These are phyloP conservation scores for Semicossyphus pulcher DNA, from an alignment of 2,113 vertebrate genomes.

Conservation along the genomic window DNA sequence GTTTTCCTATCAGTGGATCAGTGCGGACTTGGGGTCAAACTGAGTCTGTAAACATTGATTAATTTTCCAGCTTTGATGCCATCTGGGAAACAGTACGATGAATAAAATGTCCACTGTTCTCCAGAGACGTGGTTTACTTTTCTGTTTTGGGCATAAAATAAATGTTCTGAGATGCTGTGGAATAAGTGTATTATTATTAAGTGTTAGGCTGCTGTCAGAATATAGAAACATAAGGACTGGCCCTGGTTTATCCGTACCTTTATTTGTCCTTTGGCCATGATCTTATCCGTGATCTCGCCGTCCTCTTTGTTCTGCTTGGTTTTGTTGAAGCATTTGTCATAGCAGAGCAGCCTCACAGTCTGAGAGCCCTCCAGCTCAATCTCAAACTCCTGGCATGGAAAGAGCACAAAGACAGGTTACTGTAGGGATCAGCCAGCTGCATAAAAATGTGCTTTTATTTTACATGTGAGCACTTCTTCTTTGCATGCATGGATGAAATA, in stretches of 20 bases:
- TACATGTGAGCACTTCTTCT: neutral
- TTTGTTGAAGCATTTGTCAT: conserved; percentile 92
- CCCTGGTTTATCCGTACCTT: conserved; percentile 81
- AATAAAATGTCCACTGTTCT: neutral
- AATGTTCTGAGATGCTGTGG: no score
- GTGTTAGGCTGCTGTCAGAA: no score
- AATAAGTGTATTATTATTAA: no score
- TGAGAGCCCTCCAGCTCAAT: conserved; percentile 97
- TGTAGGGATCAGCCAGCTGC: neutral
- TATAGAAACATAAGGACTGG: no score
- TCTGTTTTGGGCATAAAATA: no score
- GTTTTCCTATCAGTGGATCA: neutral
- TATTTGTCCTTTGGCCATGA: conserved; percentile 93
- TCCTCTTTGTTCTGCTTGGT: conserved; percentile 89
- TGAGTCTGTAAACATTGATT: neutral
- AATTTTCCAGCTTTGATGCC: neutral
- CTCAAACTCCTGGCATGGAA: conserved; percentile 91
- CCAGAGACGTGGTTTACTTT: no score
- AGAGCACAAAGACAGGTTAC: conserved; percentile 5
- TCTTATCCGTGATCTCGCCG: conserved; percentile 87
- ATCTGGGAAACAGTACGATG: neutral
- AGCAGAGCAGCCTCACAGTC: conserved; percentile 92
- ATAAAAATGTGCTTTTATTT: neutral
- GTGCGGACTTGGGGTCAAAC: neutral
- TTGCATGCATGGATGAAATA: neutral